Evolutionary conservation across 2,888 invertebrate genomes (phyloP).

Genomic region (Melipona beecheii): DNA sequence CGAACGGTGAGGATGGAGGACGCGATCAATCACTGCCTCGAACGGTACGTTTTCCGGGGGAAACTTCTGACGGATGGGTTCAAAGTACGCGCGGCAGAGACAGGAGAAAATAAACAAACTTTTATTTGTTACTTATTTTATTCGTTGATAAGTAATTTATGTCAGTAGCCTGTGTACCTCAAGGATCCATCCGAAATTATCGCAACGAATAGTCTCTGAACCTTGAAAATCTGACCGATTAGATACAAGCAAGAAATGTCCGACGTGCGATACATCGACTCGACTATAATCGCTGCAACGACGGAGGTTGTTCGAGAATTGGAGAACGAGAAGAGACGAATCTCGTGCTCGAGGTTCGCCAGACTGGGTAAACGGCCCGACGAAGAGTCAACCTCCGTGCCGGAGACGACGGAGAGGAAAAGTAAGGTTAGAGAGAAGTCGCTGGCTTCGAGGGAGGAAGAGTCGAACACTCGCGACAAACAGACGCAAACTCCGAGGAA

Average conservation of each 20-base stretch:
- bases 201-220: too few species aligned
- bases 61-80: neutral
- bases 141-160: too few species aligned
- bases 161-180: too few species aligned
- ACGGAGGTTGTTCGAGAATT: neutral
- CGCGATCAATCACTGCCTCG: conserved; percentile 87
- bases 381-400: too few species aligned
- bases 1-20: conserved; percentile 84
- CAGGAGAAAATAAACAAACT: too few species aligned
- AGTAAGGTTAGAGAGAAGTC: neutral
- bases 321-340: neutral
- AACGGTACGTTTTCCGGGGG: conserved; percentile 76
- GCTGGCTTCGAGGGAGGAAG: neutral
- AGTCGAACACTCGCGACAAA: conserved; percentile 77
- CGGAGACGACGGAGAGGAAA: neutral
- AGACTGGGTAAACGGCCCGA: neutral
- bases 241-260: conserved; percentile 85
- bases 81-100: neutral
- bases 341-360: neutral
- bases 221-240: neutral
- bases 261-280: conserved; percentile 85
- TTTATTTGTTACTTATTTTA: too few species aligned
- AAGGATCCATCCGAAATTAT: too few species aligned
- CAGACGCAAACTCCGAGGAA: conserved; percentile 87
- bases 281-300: conserved; percentile 65